phyloP scores from a whole-genome alignment of 2,113 vertebrate genomes.

The Morone chrysops region DNA sequence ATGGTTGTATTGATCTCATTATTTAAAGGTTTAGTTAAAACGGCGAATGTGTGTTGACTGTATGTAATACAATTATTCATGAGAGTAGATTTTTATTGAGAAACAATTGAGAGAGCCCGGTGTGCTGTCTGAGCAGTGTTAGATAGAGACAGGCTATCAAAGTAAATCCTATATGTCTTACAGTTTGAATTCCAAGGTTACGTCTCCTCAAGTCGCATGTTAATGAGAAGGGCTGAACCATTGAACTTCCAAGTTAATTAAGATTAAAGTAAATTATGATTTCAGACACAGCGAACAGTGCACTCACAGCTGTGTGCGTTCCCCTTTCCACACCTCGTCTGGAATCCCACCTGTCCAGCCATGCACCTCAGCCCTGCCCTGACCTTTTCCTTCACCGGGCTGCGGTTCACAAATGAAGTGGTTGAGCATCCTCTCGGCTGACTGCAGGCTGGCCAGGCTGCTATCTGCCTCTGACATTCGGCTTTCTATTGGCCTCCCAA shows the following conservation, averaged over 20 bases:
- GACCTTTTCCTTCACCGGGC: slow-evolving; percentile 33
- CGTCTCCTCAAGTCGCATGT: background rate
- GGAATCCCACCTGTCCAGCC: slow-evolving; percentile 56
- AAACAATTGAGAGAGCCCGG: background rate
- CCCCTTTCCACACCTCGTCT: slow-evolving; percentile 67
- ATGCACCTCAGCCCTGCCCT: slow-evolving; percentile 41
- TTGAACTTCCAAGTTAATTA: background rate
- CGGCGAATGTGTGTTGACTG: background rate
- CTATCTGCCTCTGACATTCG: slow-evolving; percentile 28
- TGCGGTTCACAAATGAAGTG: slow-evolving; percentile 71
- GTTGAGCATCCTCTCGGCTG: slow-evolving; percentile 79
- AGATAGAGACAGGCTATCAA: background rate
- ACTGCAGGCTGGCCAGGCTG: slow-evolving; percentile 64
- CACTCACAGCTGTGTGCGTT: slow-evolving; percentile 68
- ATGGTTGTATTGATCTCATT: background rate
- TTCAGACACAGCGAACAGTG: slow-evolving; percentile 16
- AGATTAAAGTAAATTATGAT: background rate
- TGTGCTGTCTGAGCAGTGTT: background rate
- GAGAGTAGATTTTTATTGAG: background rate
- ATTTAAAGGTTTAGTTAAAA: background rate
- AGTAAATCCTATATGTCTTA: background rate
- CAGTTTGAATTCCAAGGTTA: slow-evolving; percentile 7
- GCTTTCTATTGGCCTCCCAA: slow-evolving; percentile 1
- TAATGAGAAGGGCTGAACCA: background rate
- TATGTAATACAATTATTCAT: background rate